Evolutionary conservation across 2,113 vertebrate species (phyloP).

Genomic region (Paradoxurus hermaphroditus): DNA sequence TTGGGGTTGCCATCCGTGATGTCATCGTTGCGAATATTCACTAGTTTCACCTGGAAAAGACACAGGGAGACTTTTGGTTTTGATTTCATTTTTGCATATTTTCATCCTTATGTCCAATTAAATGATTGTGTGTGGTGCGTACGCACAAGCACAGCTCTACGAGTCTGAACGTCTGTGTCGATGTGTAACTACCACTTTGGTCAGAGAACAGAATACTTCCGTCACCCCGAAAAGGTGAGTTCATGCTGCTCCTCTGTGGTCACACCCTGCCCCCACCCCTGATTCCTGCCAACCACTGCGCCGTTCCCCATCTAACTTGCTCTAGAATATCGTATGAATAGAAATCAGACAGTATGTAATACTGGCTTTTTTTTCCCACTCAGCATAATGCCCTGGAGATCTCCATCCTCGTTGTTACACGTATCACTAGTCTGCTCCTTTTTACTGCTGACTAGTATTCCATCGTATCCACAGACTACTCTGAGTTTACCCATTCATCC

Average conservation of each 20-base stretch:
- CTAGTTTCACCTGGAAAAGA: slow-evolving; percentile 92
- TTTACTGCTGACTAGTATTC: neutral
- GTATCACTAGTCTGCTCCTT: neutral
- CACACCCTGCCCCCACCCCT: neutral
- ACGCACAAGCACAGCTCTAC: neutral
- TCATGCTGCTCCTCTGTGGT: neutral
- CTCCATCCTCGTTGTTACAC: neutral
- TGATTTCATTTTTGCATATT: slow-evolving; percentile 35
- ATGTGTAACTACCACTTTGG: neutral
- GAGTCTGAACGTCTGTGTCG: neutral
- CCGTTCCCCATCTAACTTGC: neutral
- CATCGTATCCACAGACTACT: neutral
- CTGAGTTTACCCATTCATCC: neutral
- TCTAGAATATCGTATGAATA: neutral
- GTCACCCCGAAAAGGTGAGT: neutral
- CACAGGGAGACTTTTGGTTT: neutral
- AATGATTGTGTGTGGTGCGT: neutral
- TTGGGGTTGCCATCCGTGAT: slow-evolving; percentile 99
- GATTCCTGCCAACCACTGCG: neutral
- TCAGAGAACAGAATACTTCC: neutral
- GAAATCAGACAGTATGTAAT: neutral
- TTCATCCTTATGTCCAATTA: neutral
- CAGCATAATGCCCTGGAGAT: neutral
- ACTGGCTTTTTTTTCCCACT: neutral
- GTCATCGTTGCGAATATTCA: slow-evolving; percentile 98